Percentiles rank a stretch among this genome's conserved stretches.
phyloP scores from a whole-genome alignment of 1,140 invertebrate species.

The Caerostris darwini region DNA sequence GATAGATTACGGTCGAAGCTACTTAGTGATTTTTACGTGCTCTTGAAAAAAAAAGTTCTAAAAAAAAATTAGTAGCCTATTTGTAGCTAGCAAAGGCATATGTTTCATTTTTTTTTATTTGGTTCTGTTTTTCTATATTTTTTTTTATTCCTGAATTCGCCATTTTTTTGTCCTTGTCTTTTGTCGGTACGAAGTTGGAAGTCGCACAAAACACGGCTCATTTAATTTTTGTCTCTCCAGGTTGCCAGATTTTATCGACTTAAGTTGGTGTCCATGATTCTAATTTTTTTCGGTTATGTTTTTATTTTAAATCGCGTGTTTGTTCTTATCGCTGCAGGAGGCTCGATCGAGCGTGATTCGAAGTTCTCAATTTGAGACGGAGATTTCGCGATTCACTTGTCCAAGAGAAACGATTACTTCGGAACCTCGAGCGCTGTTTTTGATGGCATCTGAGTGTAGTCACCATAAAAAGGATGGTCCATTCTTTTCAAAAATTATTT shows the following conservation, averaged over 20 bases:
- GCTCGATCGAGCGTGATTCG: not conserved
- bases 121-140: not conserved
- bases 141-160: not conserved
- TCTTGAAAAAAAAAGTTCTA: not conserved
- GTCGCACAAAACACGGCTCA: conserved; percentile 33
- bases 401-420: not conserved
- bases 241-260: conserved; percentile 43
- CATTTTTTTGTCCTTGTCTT: not conserved
- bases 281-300: not conserved
- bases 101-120: not conserved
- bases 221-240: conserved; percentile 42
- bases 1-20: conserved; percentile 29
- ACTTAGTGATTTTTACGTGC: conserved; percentile 15
- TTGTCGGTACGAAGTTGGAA: conserved; percentile 27
- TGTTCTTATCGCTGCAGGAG: not conserved
- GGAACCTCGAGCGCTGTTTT: not conserved
- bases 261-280: not conserved
- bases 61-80: conserved; percentile 28
- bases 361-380: not conserved
- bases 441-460: not conserved
- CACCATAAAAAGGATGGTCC: not conserved
- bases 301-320: not conserved
- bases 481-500: not conserved
- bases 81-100: conserved; percentile 43
- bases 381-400: conserved; percentile 27